These are phyloP conservation scores for Mycetomoellerius zeteki DNA, from an alignment of 1,140 invertebrate genomes.

Conservation along the genomic window DNA sequence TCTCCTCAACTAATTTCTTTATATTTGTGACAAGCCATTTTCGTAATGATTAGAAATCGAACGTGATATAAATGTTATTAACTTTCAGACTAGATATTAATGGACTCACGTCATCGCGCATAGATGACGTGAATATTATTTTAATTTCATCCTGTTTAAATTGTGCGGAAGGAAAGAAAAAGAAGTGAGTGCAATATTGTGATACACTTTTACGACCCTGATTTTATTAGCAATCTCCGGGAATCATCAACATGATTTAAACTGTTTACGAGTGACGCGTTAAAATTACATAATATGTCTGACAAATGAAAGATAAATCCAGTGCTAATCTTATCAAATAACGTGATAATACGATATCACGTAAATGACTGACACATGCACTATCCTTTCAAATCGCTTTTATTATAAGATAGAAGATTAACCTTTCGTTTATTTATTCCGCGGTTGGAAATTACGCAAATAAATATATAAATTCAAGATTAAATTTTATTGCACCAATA, in stretches of 20 bases:
- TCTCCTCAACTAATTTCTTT: neutral
- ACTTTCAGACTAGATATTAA: neutral
- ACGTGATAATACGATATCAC: neutral
- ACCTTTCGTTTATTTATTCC: neutral
- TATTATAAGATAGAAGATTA: neutral
- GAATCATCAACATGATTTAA: constrained; percentile 12
- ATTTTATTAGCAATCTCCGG: neutral
- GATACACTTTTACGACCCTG: neutral
- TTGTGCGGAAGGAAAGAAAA: neutral
- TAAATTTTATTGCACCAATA: too few species aligned
- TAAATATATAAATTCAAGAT: too few species aligned
- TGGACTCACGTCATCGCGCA: neutral
- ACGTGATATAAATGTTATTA: neutral
- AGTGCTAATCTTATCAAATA: constrained; percentile 26
- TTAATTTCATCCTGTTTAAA: constrained; percentile 1
- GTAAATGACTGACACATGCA: neutral
- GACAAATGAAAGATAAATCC: constrained; percentile 9
- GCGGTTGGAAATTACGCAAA: neutral
- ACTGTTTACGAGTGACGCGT: neutral
- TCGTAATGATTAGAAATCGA: neutral
- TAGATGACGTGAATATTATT: neutral
- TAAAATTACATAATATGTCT: constrained; percentile 10
- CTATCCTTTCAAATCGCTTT: neutral
- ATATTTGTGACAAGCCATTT: neutral
- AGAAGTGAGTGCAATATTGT: neutral